phyloP scores from a whole-genome alignment of 1,140 invertebrate genomes.

The Euborellia annulipes region DNA sequence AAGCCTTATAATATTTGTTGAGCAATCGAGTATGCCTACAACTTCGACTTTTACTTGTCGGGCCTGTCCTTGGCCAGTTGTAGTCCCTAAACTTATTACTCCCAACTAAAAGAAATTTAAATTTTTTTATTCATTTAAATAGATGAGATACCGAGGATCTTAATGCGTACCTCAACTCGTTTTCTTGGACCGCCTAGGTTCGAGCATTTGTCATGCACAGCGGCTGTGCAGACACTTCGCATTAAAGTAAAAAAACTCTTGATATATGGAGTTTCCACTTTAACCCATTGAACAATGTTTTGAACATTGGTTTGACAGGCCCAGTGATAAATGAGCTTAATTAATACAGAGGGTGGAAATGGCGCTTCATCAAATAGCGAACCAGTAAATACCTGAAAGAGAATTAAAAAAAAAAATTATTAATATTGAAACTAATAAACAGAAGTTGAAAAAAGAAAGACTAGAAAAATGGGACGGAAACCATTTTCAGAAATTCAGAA shows the following conservation, averaged over 20 bases:
- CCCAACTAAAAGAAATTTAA: conserved; percentile 41
- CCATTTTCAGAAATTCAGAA: neutral
- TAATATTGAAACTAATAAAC: neutral
- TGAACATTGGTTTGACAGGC: conserved; percentile 72
- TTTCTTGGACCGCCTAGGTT: conserved; percentile 49
- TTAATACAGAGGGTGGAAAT: conserved; percentile 57
- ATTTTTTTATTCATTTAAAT: too few species aligned
- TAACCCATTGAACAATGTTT: conserved; percentile 77
- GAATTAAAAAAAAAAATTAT: conserved; percentile 1
- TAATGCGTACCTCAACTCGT: conserved; percentile 36
- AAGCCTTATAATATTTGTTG: conserved; percentile 53
- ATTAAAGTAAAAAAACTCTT: conserved; percentile 65
- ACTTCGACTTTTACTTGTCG: conserved; percentile 79
- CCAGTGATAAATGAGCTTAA: conserved; percentile 82
- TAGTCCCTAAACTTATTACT: conserved; percentile 77
- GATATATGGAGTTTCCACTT: conserved; percentile 58
- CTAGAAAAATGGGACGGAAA: neutral
- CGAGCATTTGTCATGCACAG: conserved; percentile 54
- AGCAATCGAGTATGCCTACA: conserved; percentile 61
- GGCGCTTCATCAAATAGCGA: conserved; percentile 72
- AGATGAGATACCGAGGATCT: too few species aligned
- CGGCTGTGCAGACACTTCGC: conserved; percentile 57
- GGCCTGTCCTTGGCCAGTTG: conserved; percentile 63
- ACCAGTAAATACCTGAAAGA: conserved; percentile 45
- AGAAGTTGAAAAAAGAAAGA: neutral